These are phyloP conservation scores for Pionites leucogaster DNA, from an alignment of 2,113 vertebrate species.

Conservation along the genomic window DNA sequence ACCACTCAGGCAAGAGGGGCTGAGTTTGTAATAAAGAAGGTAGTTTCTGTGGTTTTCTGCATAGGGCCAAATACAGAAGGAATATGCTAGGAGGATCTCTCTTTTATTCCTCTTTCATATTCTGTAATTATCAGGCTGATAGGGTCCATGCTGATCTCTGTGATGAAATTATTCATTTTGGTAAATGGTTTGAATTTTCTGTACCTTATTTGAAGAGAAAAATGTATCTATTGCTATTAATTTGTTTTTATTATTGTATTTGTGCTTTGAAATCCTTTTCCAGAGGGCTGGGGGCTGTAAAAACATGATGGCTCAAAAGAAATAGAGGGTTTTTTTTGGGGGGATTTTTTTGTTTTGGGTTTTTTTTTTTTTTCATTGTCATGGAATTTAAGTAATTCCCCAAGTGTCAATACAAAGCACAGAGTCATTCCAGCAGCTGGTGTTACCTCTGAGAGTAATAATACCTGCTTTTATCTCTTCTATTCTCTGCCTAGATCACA, in stretches of 20 bases:
- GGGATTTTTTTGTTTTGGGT: rapidly evolving
- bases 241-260: neutral
- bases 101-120: neutral
- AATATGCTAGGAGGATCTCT: neutral
- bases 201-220: neutral
- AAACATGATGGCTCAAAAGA: neutral
- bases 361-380: neutral
- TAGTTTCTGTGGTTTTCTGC: neutral
- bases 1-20: neutral
- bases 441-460: neutral
- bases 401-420: neutral
- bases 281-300: neutral
- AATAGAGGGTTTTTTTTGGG: neutral
- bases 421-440: neutral
- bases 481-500: neutral
- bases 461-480: neutral
- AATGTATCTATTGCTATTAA: neutral
- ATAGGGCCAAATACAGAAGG: neutral
- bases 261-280: neutral
- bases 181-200: neutral
- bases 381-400: neutral
- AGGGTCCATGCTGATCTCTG: neutral
- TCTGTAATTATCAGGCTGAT: neutral
- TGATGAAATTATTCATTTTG: neutral
- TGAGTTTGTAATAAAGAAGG: neutral